phyloP scores from a whole-genome alignment of 2,797 vertebrate species.

The Lophius americanus region DNA sequence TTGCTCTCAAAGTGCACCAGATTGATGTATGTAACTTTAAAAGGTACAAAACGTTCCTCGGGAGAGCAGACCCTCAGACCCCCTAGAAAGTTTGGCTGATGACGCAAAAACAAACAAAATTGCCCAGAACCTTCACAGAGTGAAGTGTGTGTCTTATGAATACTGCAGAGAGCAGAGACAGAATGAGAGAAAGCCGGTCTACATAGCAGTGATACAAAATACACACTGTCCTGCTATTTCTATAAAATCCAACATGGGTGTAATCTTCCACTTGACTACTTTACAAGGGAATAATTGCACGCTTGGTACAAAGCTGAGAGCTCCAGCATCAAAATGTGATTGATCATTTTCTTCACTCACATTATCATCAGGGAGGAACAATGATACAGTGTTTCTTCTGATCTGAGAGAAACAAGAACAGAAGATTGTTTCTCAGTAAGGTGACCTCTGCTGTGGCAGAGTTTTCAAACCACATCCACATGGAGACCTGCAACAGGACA shows the following conservation, averaged over 20 bases:
- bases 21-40: too few species aligned
- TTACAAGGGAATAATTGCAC: slow-evolving; percentile 64
- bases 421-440: slow-evolving; percentile 40
- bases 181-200: slow-evolving; percentile 56
- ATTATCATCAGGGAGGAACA: slow-evolving; percentile 55
- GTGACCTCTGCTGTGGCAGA: slow-evolving; percentile 53
- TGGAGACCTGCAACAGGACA: slow-evolving; percentile 45
- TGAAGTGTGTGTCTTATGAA: not conserved
- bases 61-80: too few species aligned
- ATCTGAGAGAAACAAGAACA: slow-evolving; percentile 30
- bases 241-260: slow-evolving; percentile 55
- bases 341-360: slow-evolving; percentile 57
- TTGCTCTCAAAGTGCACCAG: too few species aligned
- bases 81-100: too few species aligned
- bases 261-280: slow-evolving; percentile 72
- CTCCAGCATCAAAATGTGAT: slow-evolving; percentile 52
- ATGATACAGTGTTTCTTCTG: slow-evolving; percentile 50
- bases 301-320: slow-evolving; percentile 58
- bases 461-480: slow-evolving; percentile 43
- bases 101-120: too few species aligned
- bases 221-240: slow-evolving; percentile 31
- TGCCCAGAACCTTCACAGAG: not conserved
- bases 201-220: slow-evolving; percentile 44
- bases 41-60: too few species aligned
- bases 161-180: slow-evolving; percentile 29